Base-by-base conservation (phyloP, 2,888 invertebrate genomes). In the Platycheirus albimanus region DNA sequence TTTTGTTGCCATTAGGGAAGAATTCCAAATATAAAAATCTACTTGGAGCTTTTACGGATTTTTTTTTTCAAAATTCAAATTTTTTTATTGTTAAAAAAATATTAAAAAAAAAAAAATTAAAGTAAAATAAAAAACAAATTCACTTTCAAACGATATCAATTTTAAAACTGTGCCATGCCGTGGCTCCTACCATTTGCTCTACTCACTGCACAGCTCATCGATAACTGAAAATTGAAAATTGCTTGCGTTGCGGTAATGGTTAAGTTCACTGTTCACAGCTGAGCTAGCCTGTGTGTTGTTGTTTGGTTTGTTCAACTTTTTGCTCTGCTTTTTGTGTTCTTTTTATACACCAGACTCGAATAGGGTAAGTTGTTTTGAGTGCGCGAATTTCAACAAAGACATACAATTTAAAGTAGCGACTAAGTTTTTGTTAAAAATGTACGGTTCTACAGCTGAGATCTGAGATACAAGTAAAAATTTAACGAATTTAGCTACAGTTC, bases 201-300 rank as follows among this genome's bases (percentile, higher is more conserved):
- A 43, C 45, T 61, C 61, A 61, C 43, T 61, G 80, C 66, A 71
- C 70, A 54, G 76, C 61, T 41, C 76, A 61, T 76, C 70, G 76
- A 71, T 67, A 76, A 81, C 80, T 81, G 66, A 81, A 71, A 52
- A 20, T 63, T 76, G 70, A 67, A 71, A 47, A 20, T 54, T 66
- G 70, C 56, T 69, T 56, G 20, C 30, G 13, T 24, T 19, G 52
- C 45, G 41, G 36, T 36, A 24, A n/a, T n/a, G 70, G 43, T 70
- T 58, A 45, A 61, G 38, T 41, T 58, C 41, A 56, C 24, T 38
- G 38, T 80, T 56, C 45, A 63, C 76, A 76, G 76, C 76, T 80
- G 74, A 79, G 56, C 20, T 51, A 33, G 63, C 43, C 45, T 64
- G 63, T 64, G 43, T 72, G 36, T 56, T 33, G 24, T 63, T 63